A percentile compares a stretch with the other conserved stretches of the same genome.
Evolutionary conservation across 2,797 vertebrate species (phyloP).

Genomic region (Setipinna tenuifilis): DNA sequence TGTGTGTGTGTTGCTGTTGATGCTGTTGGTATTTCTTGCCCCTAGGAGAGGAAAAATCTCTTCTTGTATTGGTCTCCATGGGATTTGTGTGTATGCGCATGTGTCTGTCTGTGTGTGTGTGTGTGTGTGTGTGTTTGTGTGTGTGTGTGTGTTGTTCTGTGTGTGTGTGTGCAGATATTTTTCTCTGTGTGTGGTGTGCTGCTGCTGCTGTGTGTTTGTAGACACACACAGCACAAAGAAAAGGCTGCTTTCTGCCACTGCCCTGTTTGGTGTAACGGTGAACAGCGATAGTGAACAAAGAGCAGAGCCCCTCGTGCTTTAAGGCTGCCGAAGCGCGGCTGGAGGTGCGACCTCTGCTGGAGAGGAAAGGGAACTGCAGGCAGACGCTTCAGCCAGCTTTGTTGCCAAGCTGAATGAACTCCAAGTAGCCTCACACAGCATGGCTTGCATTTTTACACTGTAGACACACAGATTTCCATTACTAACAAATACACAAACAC

Average conservation of each 20-base stretch:
- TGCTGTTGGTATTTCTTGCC: background rate
- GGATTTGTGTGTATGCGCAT: background rate
- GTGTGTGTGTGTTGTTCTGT: background rate
- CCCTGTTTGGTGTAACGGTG: slow-evolving; percentile 6
- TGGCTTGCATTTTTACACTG: background rate
- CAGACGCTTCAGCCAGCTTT: background rate
- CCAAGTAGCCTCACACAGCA: background rate
- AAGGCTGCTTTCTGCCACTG: slow-evolving; percentile 5
- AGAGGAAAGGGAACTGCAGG: background rate
- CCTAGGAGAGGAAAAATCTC: background rate
- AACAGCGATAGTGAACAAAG: background rate
- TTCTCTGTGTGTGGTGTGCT: background rate
- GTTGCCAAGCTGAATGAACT: background rate
- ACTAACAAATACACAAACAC: too few relatives aligned
- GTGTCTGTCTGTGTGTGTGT: background rate
- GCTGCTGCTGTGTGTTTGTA: background rate
- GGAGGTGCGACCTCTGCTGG: background rate
- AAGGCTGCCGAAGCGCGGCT: background rate
- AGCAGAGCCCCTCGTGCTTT: background rate
- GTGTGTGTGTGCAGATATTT: background rate
- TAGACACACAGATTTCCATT: background rate
- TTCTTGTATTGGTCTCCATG: background rate
- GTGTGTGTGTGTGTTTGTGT: background rate
- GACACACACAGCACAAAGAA: background rate
- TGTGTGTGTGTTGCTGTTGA: background rate